phyloP scores from a whole-genome alignment of 1,140 invertebrate genomes.

The Himalopsyche phryganea region DNA sequence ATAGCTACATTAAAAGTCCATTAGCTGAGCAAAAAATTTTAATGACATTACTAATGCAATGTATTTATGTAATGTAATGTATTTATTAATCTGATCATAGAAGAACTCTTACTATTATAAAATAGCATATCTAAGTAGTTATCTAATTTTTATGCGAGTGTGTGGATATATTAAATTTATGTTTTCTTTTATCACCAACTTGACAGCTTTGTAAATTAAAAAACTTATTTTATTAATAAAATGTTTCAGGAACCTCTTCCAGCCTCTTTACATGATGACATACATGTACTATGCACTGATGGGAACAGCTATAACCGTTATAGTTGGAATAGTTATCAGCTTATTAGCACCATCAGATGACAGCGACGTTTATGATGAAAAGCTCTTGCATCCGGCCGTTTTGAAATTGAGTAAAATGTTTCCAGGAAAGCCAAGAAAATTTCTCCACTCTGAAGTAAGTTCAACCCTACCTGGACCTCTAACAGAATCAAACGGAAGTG shows the following conservation, averaged over 20 bases:
- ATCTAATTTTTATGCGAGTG: background rate
- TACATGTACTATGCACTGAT: slow-evolving; percentile 76
- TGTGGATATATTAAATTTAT: background rate
- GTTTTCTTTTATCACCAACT: background rate
- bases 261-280: slow-evolving; percentile 62
- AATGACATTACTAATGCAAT: too few species aligned
- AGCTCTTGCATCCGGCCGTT: slow-evolving; percentile 63
- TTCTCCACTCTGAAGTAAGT: slow-evolving; percentile 1
- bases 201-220: too few species aligned
- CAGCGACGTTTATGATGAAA: slow-evolving; percentile 63
- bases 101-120: background rate
- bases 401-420: slow-evolving; percentile 55
- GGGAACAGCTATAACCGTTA: slow-evolving; percentile 63
- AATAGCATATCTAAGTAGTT: background rate
- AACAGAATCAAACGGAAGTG: background rate
- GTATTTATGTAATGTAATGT: too few species aligned
- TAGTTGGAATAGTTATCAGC: slow-evolving; percentile 63
- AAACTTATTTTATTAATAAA: too few species aligned
- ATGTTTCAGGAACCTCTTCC: slow-evolving; percentile 55
- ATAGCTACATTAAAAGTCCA: too few species aligned
- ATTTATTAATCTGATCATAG: background rate
- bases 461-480: background rate
- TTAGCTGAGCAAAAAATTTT: too few species aligned
- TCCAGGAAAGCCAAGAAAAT: slow-evolving; percentile 50
- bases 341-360: slow-evolving; percentile 58